phyloP scores from a whole-genome alignment of 2,797 vertebrate genomes.

The Liasis olivaceus region DNA sequence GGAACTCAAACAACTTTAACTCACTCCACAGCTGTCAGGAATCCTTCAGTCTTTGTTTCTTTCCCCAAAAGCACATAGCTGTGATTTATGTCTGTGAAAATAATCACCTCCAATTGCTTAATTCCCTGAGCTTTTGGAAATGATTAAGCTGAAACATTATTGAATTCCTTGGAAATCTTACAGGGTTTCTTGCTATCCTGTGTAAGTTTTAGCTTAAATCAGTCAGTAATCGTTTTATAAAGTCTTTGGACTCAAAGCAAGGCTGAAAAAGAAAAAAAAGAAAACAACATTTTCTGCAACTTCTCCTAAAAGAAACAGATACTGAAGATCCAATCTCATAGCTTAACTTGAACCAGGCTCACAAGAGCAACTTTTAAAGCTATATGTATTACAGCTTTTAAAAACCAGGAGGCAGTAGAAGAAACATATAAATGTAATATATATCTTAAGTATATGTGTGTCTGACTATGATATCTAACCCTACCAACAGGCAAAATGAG shows the following conservation, averaged over 20 bases:
- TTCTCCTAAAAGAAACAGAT: background rate
- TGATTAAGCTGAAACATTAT: constrained; percentile 25
- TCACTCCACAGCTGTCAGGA: constrained; percentile 23
- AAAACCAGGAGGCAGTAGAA: background rate
- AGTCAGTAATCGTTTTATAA: background rate
- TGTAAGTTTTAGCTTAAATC: background rate
- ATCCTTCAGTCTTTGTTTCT: constrained; percentile 19
- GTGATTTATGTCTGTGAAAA: constrained; percentile 41
- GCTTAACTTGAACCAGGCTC: constrained; percentile 19
- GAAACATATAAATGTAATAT: background rate
- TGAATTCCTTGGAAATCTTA: constrained; percentile 19
- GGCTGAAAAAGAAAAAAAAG: background rate
- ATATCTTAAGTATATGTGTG: background rate
- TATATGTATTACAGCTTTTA: background rate
- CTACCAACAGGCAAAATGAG: background rate
- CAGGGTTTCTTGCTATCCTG: background rate
- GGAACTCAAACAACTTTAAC: constrained; percentile 10
- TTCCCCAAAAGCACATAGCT: constrained; percentile 34
- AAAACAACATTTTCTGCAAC: background rate
- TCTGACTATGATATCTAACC: background rate
- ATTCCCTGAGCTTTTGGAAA: constrained; percentile 17
- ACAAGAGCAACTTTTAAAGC: constrained; percentile 36
- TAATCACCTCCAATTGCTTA: background rate
- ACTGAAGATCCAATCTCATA: constrained; percentile 1
- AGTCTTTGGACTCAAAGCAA: background rate